Base-by-base conservation (phyloP, 2,113 vertebrate species). In the Cygnus atratus region DNA sequence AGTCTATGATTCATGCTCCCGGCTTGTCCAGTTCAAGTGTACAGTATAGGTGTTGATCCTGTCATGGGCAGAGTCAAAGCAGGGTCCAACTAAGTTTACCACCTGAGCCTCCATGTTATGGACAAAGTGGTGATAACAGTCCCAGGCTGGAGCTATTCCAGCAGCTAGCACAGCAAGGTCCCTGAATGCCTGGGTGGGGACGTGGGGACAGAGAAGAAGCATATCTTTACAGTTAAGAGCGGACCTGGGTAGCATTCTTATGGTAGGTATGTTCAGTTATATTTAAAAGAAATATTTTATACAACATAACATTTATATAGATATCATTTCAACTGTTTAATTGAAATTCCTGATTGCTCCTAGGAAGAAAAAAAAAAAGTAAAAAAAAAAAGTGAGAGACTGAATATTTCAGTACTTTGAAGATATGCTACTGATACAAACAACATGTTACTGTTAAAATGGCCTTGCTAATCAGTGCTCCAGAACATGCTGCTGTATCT, bases 391-490 rank as follows among this genome's bases (percentile, higher is more conserved):
- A 29, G 2, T 55, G 19, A 24, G 37, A 62, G 21, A 57, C 8
- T 82, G 71, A 63, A 83, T 85, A 78, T 79, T 65, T 94, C 43
- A 67, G 33, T 39, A 57, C 4, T 10, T 75, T 92, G 11, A 87
- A 82, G 41, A 41, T 62, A 61, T 9, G 18, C 54, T 61, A 11
- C 89, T 44, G 24, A 26, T 81, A 72, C n/a, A 83, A 93, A 77
- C 39, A 93, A 66, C 31, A 41, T 26, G 18, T 52, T 67, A 33
- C 48, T 44, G 8, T 79, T 93, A 88, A 74, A 90, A 61, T 80
- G 29, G 24, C 25, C 28, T 65, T 61, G 46, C n/a, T 96, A 88
- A 96, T 96, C 93, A 73, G 71, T 41, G 83, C 67, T 92, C 87
- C 78, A 88, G 76, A 95, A 75, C 63, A 48, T 83, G 63, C 48